Conservation (phyloP, 2,797 vertebrate species). For the Margarornis squamiger region DNA sequence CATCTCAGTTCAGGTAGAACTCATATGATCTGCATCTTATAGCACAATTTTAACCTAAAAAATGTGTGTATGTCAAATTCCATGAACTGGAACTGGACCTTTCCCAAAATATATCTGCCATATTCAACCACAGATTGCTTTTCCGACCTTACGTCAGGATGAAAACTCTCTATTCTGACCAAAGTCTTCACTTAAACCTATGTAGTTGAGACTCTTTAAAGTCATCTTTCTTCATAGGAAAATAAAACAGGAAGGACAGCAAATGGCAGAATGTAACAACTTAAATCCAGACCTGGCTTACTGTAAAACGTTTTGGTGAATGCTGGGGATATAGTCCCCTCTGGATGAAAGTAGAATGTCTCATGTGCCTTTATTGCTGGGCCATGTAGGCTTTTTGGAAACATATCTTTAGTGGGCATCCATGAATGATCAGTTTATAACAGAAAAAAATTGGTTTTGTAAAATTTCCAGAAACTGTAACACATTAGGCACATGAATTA, state of each 20-base stretch:
- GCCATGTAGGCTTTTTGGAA: not conserved
- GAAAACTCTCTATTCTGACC: not conserved
- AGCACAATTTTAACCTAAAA: not conserved
- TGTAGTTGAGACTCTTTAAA: not conserved
- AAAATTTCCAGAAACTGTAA: not conserved
- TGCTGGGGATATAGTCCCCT: not conserved
- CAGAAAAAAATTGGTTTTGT: not conserved
- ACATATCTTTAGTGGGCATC: not conserved
- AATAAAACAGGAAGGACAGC: not conserved
- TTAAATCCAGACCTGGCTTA: not conserved
- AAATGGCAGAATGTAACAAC: not conserved
- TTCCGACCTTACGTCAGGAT: not conserved
- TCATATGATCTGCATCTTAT: not conserved
- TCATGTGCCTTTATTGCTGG: not conserved
- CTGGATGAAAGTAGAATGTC: not conserved
- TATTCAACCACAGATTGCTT: not conserved
- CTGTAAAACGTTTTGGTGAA: not conserved
- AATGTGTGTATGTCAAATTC: not conserved
- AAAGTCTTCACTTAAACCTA: not conserved
- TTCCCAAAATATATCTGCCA: not conserved
- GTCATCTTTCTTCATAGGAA: not conserved
- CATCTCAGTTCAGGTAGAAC: not conserved
- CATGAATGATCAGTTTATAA: not conserved
- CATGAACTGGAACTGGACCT: not conserved
- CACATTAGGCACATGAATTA: not conserved